Conservation (phyloP, 2,797 vertebrate genomes). For the Tauraco hartlaubi region DNA sequence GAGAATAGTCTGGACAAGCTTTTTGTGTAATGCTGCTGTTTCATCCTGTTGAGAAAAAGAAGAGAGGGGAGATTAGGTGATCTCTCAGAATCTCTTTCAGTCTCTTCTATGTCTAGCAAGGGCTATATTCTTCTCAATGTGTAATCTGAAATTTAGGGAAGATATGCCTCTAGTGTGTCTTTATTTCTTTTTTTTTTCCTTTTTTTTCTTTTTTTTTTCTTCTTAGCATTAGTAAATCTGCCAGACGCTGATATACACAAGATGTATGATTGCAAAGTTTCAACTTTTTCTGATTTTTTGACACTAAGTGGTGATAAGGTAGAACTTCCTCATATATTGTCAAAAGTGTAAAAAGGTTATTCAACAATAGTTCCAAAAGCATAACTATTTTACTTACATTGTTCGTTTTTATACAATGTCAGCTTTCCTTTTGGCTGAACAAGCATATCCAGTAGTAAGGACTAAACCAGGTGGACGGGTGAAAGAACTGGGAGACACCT, state of each 20-base stretch:
- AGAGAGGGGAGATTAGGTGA: not conserved
- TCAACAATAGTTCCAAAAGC: not conserved
- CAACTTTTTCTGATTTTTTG: not conserved
- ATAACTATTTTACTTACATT: not conserved
- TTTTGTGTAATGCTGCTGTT: not conserved
- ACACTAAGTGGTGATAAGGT: not conserved
- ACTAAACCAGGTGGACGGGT: not conserved
- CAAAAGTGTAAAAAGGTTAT: not conserved
- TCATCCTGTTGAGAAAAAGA: not conserved
- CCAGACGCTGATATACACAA: not conserved
- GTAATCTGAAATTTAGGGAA: not conserved
- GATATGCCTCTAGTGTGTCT: not conserved
- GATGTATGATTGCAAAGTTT: not conserved
- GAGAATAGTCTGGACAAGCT: not conserved
- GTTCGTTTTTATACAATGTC: not conserved
- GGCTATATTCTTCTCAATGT: not conserved
- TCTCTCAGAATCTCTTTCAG: not conserved
- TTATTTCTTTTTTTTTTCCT: not conserved
- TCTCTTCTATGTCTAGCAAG: not conserved
- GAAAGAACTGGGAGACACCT: not conserved
- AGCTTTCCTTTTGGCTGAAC: conserved; percentile 18
- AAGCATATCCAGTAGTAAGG: not conserved
- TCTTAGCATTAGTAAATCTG: not conserved
- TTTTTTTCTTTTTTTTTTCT: not conserved
- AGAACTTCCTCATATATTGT: not conserved